A percentile compares a stretch with the other conserved stretches of the same genome.
phyloP scores from a whole-genome alignment of 2,113 vertebrate genomes.

The Romanogobio albipinnatus region DNA sequence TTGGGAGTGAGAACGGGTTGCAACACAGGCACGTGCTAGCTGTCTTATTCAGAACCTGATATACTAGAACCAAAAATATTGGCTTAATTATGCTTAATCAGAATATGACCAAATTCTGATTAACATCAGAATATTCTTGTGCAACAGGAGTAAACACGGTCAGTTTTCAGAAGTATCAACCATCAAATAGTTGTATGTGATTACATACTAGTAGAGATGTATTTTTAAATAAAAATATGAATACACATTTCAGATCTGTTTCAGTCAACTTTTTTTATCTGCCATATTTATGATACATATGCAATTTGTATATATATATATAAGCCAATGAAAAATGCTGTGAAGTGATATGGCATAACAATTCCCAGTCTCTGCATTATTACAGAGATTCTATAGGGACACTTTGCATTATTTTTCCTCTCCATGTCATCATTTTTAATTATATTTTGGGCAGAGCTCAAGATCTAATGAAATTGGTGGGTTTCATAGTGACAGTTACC shows the following conservation, averaged over 20 bases:
- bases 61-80: not conserved
- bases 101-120: not conserved
- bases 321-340: not conserved
- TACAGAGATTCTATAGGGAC: not conserved
- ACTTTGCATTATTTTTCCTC: slow-evolving; percentile 69
- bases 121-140: not conserved
- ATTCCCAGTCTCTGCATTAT: not conserved
- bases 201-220: too few species aligned
- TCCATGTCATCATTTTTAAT: slow-evolving; percentile 76
- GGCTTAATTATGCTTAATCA: too few species aligned
- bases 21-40: not conserved
- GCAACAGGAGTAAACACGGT: not conserved
- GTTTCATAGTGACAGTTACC: slow-evolving; percentile 76
- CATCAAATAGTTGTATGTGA: not conserved
- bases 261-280: not conserved
- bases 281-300: not conserved
- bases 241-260: not conserved
- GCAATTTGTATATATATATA: not conserved
- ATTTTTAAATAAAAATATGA: not conserved
- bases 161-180: not conserved
- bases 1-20: too few species aligned
- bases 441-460: slow-evolving; percentile 79
- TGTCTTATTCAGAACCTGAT: not conserved
- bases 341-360: not conserved
- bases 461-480: slow-evolving; percentile 78